Base-by-base conservation (phyloP, 2,888 invertebrate genomes). In the Tenthredo scrophulariae region DNA sequence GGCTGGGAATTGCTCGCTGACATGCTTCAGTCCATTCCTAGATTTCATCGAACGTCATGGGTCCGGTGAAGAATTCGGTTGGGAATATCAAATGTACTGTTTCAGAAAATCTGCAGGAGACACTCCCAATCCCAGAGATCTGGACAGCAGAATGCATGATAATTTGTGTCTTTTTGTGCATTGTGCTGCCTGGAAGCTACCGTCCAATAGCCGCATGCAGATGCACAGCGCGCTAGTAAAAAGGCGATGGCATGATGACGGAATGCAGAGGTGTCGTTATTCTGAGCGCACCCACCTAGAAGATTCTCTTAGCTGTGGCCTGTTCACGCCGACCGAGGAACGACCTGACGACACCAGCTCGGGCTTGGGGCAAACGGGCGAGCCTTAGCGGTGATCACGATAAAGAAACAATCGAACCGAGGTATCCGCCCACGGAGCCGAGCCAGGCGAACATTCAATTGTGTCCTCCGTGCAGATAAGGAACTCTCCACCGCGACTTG, bases 331-430 rank as follows among this genome's bases (percentile, higher is more conserved):
- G 80, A 50, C 26, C 62, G 13, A 74, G 40, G 72, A 74, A 43
- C 80, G 80, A 80, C 80, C 80, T 26, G 80, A 80, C 80, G 80
- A 80, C 80, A 80, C 77, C 40, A 40, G 22, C 46, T 26, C 79
- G 79, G 40, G 58, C 58, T 62, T 40, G 58, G 40, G 40, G 58
- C 26, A 58, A 58, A 37, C 58, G 80, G 58, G 50, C 22, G 6
- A 50, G 77, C 77, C 80, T 15, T 9, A 89, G 89, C 90, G 89
- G 90, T 89, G 90, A 91, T 91, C 92, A 91, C 91, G 91, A 91
- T 91, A 91, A 92, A 90, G 91, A 91, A 91, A 91, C 91, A 92
- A 91, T 91, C 91, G 92, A 91, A 91, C 89, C 85, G 86, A 79
- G 74, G 84, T 80, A 82, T 74, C 70, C 74, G 50, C 87, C 90